Conservation (phyloP, 2,113 vertebrate genomes). For the Siphamia tubifer region DNA sequence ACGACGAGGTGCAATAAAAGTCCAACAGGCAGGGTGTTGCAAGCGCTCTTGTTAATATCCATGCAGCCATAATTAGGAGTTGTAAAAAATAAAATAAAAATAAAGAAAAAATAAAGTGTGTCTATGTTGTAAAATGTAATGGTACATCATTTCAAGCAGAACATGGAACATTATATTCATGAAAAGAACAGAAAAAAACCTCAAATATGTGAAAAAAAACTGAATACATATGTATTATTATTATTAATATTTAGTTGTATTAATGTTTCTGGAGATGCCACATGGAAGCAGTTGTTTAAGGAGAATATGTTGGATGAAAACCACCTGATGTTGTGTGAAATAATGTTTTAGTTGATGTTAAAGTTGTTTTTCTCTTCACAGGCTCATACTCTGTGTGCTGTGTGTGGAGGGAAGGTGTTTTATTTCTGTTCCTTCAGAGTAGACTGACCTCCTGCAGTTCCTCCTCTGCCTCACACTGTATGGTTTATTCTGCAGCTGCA, state of each 20-base stretch:
- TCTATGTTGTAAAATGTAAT: slow-evolving; percentile 9
- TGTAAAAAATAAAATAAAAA: too few relatives aligned
- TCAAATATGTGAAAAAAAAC: too few relatives aligned
- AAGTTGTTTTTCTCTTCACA: neutral
- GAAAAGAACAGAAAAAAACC: too few relatives aligned
- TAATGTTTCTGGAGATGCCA: too few relatives aligned
- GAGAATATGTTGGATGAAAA: too few relatives aligned
- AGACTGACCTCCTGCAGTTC: neutral
- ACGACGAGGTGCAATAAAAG: slow-evolving; percentile 4
- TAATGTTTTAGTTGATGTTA: too few relatives aligned
- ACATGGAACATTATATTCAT: too few relatives aligned
- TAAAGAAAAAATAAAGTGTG: neutral
- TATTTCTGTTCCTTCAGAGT: neutral
- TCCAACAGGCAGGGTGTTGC: neutral
- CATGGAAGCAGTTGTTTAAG: too few relatives aligned
- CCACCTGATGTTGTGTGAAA: too few relatives aligned
- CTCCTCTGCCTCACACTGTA: neutral
- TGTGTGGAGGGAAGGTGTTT: neutral
- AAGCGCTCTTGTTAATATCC: neutral
- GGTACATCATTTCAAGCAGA: too few relatives aligned
- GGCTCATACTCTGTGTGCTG: neutral
- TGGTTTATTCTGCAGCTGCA: neutral
- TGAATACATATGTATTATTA: too few relatives aligned
- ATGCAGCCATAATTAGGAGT: slow-evolving; percentile 1
- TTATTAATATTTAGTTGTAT: too few relatives aligned